Evolutionary conservation across 1,140 invertebrate genomes (phyloP), one percentile per base, ranked within the genome.

Genomic region (Cyclargus thomasi): DNA sequence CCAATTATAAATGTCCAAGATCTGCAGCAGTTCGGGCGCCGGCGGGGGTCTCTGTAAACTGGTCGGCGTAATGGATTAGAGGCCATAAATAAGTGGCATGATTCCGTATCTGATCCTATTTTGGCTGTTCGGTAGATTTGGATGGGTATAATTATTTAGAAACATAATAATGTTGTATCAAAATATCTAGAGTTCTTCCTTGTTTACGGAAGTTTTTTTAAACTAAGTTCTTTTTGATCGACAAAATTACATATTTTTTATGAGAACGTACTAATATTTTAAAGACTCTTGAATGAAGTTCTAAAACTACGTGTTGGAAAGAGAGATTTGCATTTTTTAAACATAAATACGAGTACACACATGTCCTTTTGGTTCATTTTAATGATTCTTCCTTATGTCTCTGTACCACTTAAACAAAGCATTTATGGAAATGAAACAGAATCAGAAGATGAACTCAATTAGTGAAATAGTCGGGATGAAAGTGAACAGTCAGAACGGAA

Each of bases 1-100:
- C 70, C 73, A 74, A 71, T 72, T 74, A 72, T 66, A 68, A 67
- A 62, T 63, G 70, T 62, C 53, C 66, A 57, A 53, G 35, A 20
- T n/a, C 64, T 66, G 23, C 39, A n/a, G 29, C 20, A 62, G 53
- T 70, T 68, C 66, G 66, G 62, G 21, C 21, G 39, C 2, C 11
- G 3, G 20, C 20, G 17, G 66, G 53, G 53, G 68, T 39, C 71
- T 68, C 23, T 5, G 55, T 67, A 62, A 67, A 74, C 22, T 74
- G 69, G 68, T 47, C 23, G 53, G 62, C 5, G 53, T 73, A 47
- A 71, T 35, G 62, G 53, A 73, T 70, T 73, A 73, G 21, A 64
- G 66, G 63, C 63, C 57, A 70, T 71, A 71, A 68, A 71, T 68
- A 71, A 67, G 67, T 23, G 62, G 67, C 59, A 65, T 70, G 53